Percentiles rank a stretch among this genome's conserved stretches.
Evolutionary conservation across 2,797 vertebrate genomes (phyloP).

Genomic region (Takifugu ocellatus): DNA sequence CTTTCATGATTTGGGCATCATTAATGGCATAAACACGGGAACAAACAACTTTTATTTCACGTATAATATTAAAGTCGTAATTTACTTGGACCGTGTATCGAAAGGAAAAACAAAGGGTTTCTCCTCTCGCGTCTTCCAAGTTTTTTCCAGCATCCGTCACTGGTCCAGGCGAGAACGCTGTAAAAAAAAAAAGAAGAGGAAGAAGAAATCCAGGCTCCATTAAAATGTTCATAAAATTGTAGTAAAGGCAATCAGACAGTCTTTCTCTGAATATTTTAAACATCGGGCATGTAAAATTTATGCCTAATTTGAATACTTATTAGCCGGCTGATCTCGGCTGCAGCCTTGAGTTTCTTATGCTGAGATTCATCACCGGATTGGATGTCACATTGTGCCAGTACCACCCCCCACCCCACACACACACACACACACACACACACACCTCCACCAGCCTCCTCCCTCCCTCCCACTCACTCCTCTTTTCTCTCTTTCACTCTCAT

Average conservation of each 20-base stretch:
- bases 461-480: slow-evolving; percentile 25
- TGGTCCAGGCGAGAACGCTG: slow-evolving; percentile 57
- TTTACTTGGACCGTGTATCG: slow-evolving; percentile 57
- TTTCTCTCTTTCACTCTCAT: slow-evolving; percentile 22
- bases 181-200: slow-evolving; percentile 9
- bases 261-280: slow-evolving; percentile 99
- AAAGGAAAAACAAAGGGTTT: slow-evolving; percentile 36
- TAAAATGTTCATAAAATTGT: slow-evolving; percentile 91
- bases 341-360: slow-evolving; percentile 89
- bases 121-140: slow-evolving; percentile 55
- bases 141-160: slow-evolving; percentile 55
- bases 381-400: slow-evolving; percentile 75
- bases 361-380: slow-evolving; percentile 88
- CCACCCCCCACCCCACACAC: slow-evolving; percentile 14
- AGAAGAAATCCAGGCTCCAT: slow-evolving; percentile 74
- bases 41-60: slow-evolving; percentile 22
- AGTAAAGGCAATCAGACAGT: slow-evolving; percentile 93
- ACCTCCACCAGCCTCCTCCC: slow-evolving; percentile 26
- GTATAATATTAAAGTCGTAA: slow-evolving; percentile 47
- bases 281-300: slow-evolving; percentile 98
- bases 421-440: background rate
- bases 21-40: slow-evolving; percentile 23
- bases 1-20: slow-evolving; percentile 25
- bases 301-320: slow-evolving; percentile 99
- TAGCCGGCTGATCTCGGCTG: slow-evolving; percentile 92